A percentile compares a stretch with the other conserved stretches of the same genome.
Evolutionary conservation across 2,113 vertebrate genomes (phyloP).

Genomic region (Anguilla rostrata): DNA sequence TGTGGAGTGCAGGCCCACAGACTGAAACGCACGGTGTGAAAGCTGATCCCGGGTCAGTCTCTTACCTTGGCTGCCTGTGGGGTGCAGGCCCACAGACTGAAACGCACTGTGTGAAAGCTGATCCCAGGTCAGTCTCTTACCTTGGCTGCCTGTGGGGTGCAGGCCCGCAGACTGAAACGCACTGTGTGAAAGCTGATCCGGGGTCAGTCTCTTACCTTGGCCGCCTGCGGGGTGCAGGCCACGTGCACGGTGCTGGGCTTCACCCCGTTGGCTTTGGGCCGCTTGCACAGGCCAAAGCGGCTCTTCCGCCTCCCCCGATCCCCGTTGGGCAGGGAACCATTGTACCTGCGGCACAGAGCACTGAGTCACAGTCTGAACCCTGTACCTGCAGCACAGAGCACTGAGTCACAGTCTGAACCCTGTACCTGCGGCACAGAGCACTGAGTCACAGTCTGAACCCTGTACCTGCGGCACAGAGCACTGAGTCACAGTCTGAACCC

Average conservation of each 20-base stretch:
- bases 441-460: no score
- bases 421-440: no score
- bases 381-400: no score
- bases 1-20: constrained; percentile 95
- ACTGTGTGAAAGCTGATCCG: background rate
- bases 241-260: constrained; percentile 97
- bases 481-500: no score
- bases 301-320: constrained; percentile 97
- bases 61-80: no score
- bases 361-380: background rate
- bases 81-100: background rate
- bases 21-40: background rate
- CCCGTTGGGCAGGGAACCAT: constrained; percentile 97
- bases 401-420: no score
- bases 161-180: background rate
- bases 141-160: no score
- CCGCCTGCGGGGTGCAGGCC: constrained; percentile 95
- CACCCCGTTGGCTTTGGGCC: constrained; percentile 95
- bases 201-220: constrained; percentile 79
- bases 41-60: background rate
- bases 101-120: background rate
- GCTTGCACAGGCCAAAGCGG: constrained; percentile 93
- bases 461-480: no score
- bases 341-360: constrained; percentile 76
- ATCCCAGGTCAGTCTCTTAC: background rate